A percentile compares a stretch with the other conserved stretches of the same genome.
phyloP scores from a whole-genome alignment of 2,797 vertebrate genomes.

The Oceanodroma leucorhoa region DNA sequence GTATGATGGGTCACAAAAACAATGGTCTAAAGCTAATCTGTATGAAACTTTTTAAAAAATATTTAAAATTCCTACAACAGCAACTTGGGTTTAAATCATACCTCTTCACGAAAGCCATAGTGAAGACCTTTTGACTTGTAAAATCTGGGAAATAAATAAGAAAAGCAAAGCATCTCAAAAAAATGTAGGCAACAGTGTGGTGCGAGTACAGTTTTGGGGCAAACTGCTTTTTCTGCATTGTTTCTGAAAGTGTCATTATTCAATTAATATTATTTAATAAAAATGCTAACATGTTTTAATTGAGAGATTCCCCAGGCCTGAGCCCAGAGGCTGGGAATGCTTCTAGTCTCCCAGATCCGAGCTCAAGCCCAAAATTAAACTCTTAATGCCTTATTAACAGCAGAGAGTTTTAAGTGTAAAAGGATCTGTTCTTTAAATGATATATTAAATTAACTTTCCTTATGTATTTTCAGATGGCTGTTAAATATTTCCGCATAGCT shows the following conservation, averaged over 20 bases:
- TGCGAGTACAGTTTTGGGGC: not conserved
- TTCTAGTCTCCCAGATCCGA: not conserved
- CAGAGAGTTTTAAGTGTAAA: not conserved
- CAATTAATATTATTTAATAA: not conserved
- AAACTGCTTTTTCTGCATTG: not conserved
- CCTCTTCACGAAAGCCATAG: constrained; percentile 13
- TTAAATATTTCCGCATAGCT: not conserved
- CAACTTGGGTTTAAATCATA: constrained; percentile 6
- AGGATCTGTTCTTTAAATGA: not conserved
- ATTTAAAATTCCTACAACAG: constrained; percentile 26
- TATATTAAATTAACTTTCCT: constrained; percentile 10
- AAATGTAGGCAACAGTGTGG: not conserved
- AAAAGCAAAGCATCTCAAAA: not conserved
- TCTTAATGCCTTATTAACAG: not conserved
- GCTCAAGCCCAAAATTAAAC: not conserved
- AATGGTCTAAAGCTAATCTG: constrained; percentile 41
- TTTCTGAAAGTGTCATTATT: not conserved
- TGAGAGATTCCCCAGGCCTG: not conserved
- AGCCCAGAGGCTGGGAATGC: not conserved
- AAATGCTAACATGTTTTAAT: not conserved
- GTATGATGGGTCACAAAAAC: constrained; percentile 58
- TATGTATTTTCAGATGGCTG: not conserved
- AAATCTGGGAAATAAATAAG: constrained; percentile 4
- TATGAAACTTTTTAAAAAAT: not conserved
- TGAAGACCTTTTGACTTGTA: not conserved